Percentiles rank a stretch among this genome's conserved stretches.
These are phyloP conservation scores for Drosophila sp. DNA, from an alignment of 1,140 invertebrate species.

Conservation along the genomic window DNA sequence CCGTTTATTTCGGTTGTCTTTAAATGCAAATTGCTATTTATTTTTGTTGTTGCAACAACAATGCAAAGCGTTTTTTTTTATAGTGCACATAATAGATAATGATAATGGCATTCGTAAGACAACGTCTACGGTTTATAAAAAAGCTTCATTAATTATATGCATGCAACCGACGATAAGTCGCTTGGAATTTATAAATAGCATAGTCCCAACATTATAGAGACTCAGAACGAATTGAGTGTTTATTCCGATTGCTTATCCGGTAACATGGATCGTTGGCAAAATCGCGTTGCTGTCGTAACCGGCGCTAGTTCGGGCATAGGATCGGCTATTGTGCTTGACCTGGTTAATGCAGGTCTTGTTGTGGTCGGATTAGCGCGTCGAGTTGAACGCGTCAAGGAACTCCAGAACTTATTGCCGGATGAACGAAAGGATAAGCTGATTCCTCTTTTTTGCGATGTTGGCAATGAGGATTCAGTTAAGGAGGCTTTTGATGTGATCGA, in stretches of 20 bases:
- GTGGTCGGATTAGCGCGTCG: constrained; percentile 90
- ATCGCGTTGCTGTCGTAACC: constrained; percentile 89
- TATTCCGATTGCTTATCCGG: not conserved
- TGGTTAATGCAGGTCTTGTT: constrained; percentile 87
- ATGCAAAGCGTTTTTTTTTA: too few species aligned
- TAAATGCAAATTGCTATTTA: too few species aligned
- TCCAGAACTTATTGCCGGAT: constrained; percentile 53
- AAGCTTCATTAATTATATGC: too few species aligned
- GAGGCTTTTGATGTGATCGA: constrained; percentile 88
- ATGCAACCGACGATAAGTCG: too few species aligned
- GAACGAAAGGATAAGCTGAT: constrained; percentile 81
- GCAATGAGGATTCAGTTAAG: constrained; percentile 88
- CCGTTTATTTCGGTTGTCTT: too few species aligned
- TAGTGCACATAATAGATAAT: not conserved
- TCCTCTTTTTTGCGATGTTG: constrained; percentile 88
- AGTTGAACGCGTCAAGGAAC: constrained; percentile 86
- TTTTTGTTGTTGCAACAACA: too few species aligned
- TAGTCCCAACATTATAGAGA: not conserved
- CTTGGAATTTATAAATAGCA: too few species aligned
- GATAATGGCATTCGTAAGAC: too few species aligned
- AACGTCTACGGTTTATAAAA: too few species aligned
- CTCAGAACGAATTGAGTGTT: constrained; percentile 2
- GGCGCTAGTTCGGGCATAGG: constrained; percentile 91
- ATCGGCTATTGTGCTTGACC: constrained; percentile 85
- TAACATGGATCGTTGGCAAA: constrained; percentile 88